Evolutionary conservation across 2,888 invertebrate genomes (phyloP).

Genomic region (Fragum sueziense): DNA sequence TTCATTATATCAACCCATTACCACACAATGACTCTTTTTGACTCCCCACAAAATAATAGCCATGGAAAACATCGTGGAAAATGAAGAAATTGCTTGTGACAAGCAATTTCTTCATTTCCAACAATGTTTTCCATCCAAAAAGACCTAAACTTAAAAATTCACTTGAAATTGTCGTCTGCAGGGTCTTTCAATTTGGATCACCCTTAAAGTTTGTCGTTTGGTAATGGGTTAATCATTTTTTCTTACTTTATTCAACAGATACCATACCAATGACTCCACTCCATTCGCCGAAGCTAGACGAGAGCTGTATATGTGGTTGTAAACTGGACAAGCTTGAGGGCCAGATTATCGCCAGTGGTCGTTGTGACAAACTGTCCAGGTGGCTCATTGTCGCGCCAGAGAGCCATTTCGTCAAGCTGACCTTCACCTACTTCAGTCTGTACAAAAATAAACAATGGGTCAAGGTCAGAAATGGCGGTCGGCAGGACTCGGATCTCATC

Average conservation of each 20-base stretch:
- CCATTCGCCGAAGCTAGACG: conserved; percentile 57
- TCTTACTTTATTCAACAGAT: conserved; percentile 60
- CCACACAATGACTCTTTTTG: too few relatives aligned
- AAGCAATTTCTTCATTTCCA: too few relatives aligned
- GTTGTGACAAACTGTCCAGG: conserved; percentile 68
- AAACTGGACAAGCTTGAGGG: conserved; percentile 59
- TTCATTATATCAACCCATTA: too few relatives aligned
- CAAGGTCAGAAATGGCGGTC: conserved; percentile 75
- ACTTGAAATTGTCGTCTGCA: too few relatives aligned
- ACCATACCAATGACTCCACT: conserved; percentile 68
- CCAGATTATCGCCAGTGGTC: conserved; percentile 73
- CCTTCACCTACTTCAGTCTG: conserved; percentile 73
- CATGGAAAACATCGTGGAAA: too few relatives aligned
- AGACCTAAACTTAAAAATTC: too few relatives aligned
- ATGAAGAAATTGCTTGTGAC: too few relatives aligned
- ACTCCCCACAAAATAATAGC: too few relatives aligned
- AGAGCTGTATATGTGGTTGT: conserved; percentile 72
- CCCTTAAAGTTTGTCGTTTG: too few relatives aligned
- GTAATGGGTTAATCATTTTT: too few relatives aligned
- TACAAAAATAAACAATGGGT: conserved; percentile 74
- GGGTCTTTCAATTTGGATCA: too few relatives aligned
- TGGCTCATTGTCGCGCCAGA: conserved; percentile 72
- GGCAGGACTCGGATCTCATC: conserved; percentile 66
- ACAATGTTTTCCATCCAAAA: too few relatives aligned
- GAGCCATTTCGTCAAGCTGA: conserved; percentile 67